A percentile compares a stretch with the other conserved stretches of the same genome.
These are phyloP conservation scores for Setophaga kirtlandii DNA, from an alignment of 2,113 vertebrate species.

Conservation along the genomic window DNA sequence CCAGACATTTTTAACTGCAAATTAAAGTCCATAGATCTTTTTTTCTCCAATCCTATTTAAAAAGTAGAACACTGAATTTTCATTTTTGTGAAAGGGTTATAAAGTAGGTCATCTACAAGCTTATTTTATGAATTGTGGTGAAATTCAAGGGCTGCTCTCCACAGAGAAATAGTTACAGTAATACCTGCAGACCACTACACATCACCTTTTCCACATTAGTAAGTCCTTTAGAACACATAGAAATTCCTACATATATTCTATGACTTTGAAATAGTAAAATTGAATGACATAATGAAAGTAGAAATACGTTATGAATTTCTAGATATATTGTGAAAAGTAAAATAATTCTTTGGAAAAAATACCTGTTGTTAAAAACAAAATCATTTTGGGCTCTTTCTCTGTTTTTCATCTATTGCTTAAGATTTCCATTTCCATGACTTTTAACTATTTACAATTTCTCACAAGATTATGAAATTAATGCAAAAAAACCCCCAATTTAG, in stretches of 20 bases:
- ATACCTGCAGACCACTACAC: background rate
- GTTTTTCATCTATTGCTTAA: background rate
- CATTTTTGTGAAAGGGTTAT: background rate
- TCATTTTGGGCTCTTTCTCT: background rate
- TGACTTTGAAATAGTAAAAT: background rate
- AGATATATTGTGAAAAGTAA: background rate
- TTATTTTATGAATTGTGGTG: background rate
- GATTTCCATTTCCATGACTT: background rate
- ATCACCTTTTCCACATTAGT: background rate
- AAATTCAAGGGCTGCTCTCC: background rate
- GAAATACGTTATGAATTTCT: background rate
- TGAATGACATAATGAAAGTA: background rate
- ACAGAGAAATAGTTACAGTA: background rate
- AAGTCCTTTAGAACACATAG: background rate
- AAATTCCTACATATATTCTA: background rate
- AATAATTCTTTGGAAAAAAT: background rate
- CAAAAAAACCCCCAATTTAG: rapidly evolving
- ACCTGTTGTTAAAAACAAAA: background rate
- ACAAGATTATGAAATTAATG: background rate
- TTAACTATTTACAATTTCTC: background rate
- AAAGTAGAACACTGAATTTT: background rate
- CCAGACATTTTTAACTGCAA: background rate
- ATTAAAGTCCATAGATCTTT: background rate
- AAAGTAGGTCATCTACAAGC: background rate
- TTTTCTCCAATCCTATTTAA: background rate